Evolutionary conservation across 1,140 invertebrate genomes (phyloP).

Genomic region (Heterodera schachtii): DNA sequence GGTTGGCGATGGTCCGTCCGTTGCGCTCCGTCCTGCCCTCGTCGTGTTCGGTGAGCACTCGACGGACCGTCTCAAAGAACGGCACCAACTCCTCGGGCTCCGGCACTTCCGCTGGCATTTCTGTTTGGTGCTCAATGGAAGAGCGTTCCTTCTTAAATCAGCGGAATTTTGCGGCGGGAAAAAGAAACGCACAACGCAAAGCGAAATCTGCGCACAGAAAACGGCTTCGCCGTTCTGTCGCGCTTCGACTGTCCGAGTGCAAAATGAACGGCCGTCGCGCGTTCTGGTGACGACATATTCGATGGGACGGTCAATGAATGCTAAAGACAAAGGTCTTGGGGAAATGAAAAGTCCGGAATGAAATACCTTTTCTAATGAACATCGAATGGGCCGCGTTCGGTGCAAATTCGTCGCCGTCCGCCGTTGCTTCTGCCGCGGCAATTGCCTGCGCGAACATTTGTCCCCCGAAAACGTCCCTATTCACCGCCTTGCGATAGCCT

Average conservation of each 20-base stretch:
- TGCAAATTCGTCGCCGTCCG: slow-evolving; percentile 44
- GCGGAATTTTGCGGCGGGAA: neutral
- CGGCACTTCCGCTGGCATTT: slow-evolving; percentile 53
- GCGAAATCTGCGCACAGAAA: slow-evolving; percentile 57
- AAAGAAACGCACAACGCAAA: slow-evolving; percentile 48
- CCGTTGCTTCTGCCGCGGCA: slow-evolving; percentile 52
- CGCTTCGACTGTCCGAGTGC: slow-evolving; percentile 56
- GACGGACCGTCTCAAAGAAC: neutral
- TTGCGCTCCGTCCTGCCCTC: neutral
- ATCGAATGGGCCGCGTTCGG: slow-evolving; percentile 58
- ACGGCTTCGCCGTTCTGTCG: slow-evolving; percentile 56
- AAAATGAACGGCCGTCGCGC: slow-evolving; percentile 57
- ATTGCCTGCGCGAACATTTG: slow-evolving; percentile 50
- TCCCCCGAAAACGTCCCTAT: slow-evolving; percentile 43
- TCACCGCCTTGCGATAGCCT: neutral
- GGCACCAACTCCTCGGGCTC: slow-evolving; percentile 45
- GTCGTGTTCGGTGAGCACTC: neutral
- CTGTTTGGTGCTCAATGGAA: slow-evolving; percentile 51
- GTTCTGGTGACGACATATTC: slow-evolving; percentile 51
- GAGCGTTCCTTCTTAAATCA: slow-evolving; percentile 41
- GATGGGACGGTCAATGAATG: slow-evolving; percentile 44
- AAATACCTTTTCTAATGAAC: slow-evolving; percentile 57
- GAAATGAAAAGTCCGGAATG: no score
- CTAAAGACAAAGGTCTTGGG: slow-evolving; percentile 30
- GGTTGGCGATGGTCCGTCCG: neutral